Evolutionary conservation across 2,113 vertebrate species (phyloP).

Genomic region (Hyaena hyaena): DNA sequence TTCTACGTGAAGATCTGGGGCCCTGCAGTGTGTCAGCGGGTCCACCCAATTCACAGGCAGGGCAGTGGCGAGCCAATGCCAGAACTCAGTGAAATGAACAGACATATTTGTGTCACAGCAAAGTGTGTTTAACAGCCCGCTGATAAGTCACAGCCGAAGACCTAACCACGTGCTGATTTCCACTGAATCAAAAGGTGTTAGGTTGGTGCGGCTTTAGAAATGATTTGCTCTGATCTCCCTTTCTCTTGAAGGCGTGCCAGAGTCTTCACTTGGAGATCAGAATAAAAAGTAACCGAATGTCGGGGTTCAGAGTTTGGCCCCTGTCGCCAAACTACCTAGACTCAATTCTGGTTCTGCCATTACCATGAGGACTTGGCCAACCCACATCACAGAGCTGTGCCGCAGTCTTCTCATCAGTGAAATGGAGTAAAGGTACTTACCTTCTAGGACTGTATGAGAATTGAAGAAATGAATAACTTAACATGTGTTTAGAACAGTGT

Average conservation of each 20-base stretch:
- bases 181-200: neutral
- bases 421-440: neutral
- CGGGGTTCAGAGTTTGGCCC: neutral
- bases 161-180: constrained; percentile 18
- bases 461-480: neutral
- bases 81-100: neutral
- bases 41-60: neutral
- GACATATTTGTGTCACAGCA: neutral
- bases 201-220: neutral
- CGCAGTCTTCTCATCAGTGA: constrained; percentile 12
- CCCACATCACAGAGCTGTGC: neutral
- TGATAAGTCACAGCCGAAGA: neutral
- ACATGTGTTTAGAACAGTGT: neutral
- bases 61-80: neutral
- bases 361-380: neutral
- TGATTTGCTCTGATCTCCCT: neutral
- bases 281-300: neutral
- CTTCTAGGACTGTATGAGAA: neutral
- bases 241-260: neutral
- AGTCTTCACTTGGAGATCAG: neutral
- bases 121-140: neutral
- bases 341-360: neutral
- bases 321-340: neutral
- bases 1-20: neutral
- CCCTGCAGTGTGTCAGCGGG: neutral